Evolutionary conservation across 2,797 vertebrate genomes (phyloP).

Genomic region (Danio aesculapii): DNA sequence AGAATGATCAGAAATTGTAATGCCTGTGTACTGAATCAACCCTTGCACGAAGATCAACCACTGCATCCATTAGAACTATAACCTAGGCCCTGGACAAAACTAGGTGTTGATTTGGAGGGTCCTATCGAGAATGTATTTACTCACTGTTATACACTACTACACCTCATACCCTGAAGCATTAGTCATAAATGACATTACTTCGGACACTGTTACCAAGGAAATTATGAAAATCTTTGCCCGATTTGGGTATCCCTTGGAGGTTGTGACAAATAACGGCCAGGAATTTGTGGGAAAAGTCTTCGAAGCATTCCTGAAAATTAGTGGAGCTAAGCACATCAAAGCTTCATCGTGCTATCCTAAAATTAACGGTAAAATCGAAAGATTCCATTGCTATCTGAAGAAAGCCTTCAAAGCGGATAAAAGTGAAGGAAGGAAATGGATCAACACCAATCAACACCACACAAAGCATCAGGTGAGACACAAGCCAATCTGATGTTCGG

Average conservation of each 20-base stretch:
- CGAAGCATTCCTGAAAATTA: slow-evolving; percentile 28
- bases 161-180: slow-evolving; percentile 41
- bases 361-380: slow-evolving; percentile 43
- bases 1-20: no score
- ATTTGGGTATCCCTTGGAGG: slow-evolving; percentile 35
- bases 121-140: slow-evolving; percentile 36
- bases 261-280: slow-evolving; percentile 20
- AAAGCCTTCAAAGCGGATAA: slow-evolving; percentile 44
- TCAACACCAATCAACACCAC: no score
- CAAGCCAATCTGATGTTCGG: slow-evolving; percentile 1
- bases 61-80: no score
- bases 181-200: slow-evolving; percentile 34
- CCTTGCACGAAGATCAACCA: no score
- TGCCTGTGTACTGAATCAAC: no score
- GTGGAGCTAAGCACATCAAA: slow-evolving; percentile 45
- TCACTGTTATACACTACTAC: slow-evolving; percentile 32
- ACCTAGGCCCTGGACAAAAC: no score
- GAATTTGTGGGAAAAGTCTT: slow-evolving; percentile 30
- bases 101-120: slow-evolving; percentile 42
- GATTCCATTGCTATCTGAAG: slow-evolving; percentile 38
- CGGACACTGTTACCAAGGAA: slow-evolving; percentile 10
- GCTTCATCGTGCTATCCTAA: slow-evolving; percentile 36
- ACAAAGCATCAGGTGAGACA: not conserved
- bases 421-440: slow-evolving; percentile 41
- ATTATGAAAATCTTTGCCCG: slow-evolving; percentile 28